phyloP scores from a whole-genome alignment of 2,888 invertebrate genomes.

The Proisotoma minuta region DNA sequence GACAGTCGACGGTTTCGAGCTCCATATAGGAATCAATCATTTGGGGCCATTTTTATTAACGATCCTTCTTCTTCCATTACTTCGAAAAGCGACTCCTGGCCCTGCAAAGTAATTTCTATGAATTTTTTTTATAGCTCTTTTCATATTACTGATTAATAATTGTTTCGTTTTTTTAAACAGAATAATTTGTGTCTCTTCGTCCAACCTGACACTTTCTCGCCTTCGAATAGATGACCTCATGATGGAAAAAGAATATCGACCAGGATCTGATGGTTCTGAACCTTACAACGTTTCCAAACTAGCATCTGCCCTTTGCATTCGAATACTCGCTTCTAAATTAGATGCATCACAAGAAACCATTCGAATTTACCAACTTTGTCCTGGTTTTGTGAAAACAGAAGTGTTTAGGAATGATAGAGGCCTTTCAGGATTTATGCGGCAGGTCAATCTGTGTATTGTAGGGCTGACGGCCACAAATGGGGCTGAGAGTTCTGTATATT shows the following conservation, averaged over 20 bases:
- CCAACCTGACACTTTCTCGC: conserved; percentile 45
- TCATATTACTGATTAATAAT: neutral
- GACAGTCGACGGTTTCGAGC: conserved; percentile 50
- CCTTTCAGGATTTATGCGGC: conserved; percentile 3
- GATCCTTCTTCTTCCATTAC: conserved; percentile 51
- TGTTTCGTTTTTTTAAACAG: conserved; percentile 19
- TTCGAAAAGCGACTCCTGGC: conserved; percentile 49
- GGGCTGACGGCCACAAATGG: conserved; percentile 49
- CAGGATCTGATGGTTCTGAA: conserved; percentile 32
- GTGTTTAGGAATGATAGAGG: conserved; percentile 48
- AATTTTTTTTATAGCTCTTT: neutral
- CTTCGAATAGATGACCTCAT: conserved; percentile 46
- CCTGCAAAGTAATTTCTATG: conserved; percentile 39
- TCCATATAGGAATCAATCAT: conserved; percentile 52
- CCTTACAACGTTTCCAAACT: conserved; percentile 49
- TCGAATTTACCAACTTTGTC: conserved; percentile 48
- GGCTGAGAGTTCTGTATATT: conserved; percentile 51
- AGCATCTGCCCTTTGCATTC: conserved; percentile 48
- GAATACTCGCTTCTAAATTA: conserved; percentile 45
- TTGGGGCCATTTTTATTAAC: conserved; percentile 55
- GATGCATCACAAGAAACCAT: conserved; percentile 33
- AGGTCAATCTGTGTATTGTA: neutral
- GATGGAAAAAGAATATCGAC: conserved; percentile 34
- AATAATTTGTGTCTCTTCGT: conserved; percentile 48
- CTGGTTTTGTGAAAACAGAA: conserved; percentile 50